Conservation (phyloP, 92 coral and sea anemone species). For the Heliopora coerulea region DNA sequence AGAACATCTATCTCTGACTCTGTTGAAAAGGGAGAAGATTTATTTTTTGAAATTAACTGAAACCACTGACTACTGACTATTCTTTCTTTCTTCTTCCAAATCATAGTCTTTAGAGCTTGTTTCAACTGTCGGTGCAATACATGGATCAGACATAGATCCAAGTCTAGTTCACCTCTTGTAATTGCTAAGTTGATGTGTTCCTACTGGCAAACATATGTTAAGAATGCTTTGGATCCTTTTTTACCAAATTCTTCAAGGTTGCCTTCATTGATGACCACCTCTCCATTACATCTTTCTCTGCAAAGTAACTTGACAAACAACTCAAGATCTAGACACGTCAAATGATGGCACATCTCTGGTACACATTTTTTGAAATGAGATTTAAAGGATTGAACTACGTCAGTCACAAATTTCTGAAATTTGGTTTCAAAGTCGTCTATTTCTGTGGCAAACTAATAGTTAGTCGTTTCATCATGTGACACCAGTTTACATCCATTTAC, state of each 20-base stretch:
- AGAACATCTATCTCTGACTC: background rate
- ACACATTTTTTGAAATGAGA: constrained; percentile 13
- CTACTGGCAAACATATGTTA: constrained; percentile 5
- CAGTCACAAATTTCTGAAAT: constrained; percentile 12
- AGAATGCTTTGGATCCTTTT: background rate
- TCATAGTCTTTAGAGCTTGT: constrained; percentile 5
- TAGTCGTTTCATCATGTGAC: background rate
- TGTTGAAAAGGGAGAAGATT: background rate
- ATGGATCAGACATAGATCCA: constrained; percentile 12
- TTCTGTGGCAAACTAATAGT: constrained; percentile 1
- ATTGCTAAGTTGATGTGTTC: constrained; percentile 6
- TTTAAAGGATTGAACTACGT: background rate
- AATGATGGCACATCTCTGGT: constrained; percentile 12
- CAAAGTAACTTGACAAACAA: constrained; percentile 1
- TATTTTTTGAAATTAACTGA: constrained; percentile 9
- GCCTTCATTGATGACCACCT: background rate
- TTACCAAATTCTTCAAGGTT: constrained; percentile 21
- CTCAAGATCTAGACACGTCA: constrained; percentile 13
- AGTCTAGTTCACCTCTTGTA: background rate
- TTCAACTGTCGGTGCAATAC: constrained; percentile 5
- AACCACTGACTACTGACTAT: background rate
- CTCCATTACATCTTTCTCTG: constrained; percentile 11
- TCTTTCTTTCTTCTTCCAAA: constrained; percentile 9
- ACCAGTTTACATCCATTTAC: background rate
- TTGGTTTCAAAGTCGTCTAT: background rate